Conservation (phyloP, 2,797 vertebrate genomes). For the Paratrypauchen microcephalus region DNA sequence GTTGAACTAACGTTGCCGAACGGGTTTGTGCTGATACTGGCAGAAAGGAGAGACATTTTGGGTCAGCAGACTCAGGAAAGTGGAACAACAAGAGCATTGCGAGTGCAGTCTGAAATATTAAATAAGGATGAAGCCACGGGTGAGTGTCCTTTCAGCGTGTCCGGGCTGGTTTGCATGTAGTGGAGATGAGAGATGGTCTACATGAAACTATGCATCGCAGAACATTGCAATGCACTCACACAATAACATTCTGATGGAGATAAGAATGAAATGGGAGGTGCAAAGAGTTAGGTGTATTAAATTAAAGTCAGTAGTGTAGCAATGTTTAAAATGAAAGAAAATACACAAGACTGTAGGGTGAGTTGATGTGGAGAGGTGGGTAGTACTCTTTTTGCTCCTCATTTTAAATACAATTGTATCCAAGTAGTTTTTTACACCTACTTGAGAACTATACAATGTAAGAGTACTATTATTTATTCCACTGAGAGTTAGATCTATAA, state of each 20-base stretch:
- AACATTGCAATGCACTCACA: background rate
- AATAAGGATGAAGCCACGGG: slow-evolving; percentile 13
- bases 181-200: slow-evolving; percentile 9
- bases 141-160: slow-evolving; percentile 11
- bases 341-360: too few relatives aligned
- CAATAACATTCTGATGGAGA: background rate
- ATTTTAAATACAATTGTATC: too few relatives aligned
- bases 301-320: background rate
- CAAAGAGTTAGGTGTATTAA: background rate
- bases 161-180: background rate
- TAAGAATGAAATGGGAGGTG: background rate
- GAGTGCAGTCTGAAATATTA: slow-evolving; percentile 30
- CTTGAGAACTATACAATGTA: background rate
- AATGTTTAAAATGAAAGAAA: background rate
- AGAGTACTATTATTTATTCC: background rate
- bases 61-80: slow-evolving; percentile 9
- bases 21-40: slow-evolving; percentile 21
- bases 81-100: slow-evolving; percentile 5
- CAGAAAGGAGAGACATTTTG: slow-evolving; percentile 5
- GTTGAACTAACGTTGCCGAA: slow-evolving; percentile 26
- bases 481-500: background rate
- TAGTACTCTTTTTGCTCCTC: too few relatives aligned
- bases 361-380: too few relatives aligned
- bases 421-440: background rate
- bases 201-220: background rate